Conservation (phyloP, 2,113 vertebrate species). For the Semicossyphus pulcher region DNA sequence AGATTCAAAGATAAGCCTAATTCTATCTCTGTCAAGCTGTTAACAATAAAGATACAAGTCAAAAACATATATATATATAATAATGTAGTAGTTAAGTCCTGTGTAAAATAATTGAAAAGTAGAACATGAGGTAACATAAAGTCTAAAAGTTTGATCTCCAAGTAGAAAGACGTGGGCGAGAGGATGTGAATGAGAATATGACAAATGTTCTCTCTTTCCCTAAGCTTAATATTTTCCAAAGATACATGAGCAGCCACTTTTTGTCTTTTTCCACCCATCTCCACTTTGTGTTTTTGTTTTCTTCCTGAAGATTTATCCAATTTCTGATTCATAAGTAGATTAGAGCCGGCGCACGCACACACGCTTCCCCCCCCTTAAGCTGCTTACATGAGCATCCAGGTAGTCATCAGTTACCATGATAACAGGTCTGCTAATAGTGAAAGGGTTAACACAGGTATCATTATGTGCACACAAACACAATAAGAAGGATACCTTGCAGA, state of each 20-base stretch:
- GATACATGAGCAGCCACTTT: conserved; percentile 15
- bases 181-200: background rate
- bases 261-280: conserved; percentile 33
- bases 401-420: conserved; percentile 65
- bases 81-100: background rate
- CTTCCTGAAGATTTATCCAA: conserved; percentile 59
- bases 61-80: background rate
- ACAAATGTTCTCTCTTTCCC: conserved; percentile 36
- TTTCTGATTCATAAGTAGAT: conserved; percentile 75
- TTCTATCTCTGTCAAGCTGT: background rate
- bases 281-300: conserved; percentile 50
- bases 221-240: conserved; percentile 49
- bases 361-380: conserved; percentile 53
- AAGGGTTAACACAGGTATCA: conserved; percentile 62
- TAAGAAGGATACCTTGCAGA: conserved; percentile 28
- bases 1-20: background rate
- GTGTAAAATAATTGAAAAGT: conserved; percentile 2
- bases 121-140: background rate
- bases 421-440: conserved; percentile 34
- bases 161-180: background rate
- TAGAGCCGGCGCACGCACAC: conserved; percentile 35
- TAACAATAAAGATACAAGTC: background rate
- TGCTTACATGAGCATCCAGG: conserved; percentile 62
- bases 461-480: conserved; percentile 48
- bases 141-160: background rate